These are phyloP conservation scores for Carcina quercana DNA, from an alignment of 2,888 invertebrate species.

Conservation along the genomic window DNA sequence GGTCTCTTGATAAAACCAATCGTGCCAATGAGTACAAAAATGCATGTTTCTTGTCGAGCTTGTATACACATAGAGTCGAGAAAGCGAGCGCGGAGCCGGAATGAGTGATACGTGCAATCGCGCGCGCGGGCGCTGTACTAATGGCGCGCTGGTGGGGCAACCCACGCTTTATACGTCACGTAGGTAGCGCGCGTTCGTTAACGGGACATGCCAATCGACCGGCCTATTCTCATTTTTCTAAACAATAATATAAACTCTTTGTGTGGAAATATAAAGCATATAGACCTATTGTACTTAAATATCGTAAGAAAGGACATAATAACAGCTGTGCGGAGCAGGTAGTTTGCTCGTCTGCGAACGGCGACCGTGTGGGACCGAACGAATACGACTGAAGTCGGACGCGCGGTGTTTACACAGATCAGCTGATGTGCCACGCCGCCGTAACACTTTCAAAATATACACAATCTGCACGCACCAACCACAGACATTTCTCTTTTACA, in stretches of 20 bases:
- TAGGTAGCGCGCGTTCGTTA: slow-evolving; percentile 65
- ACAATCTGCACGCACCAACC: background rate
- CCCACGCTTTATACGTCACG: slow-evolving; percentile 68
- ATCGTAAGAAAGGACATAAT: background rate
- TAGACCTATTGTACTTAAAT: slow-evolving; percentile 4
- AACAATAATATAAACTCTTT: slow-evolving; percentile 57
- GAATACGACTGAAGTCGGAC: background rate
- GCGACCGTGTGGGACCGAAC: slow-evolving; percentile 14
- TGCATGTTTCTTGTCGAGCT: slow-evolving; percentile 59
- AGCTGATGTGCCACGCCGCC: slow-evolving; percentile 43
- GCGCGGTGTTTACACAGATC: slow-evolving; percentile 56
- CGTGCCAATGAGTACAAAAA: slow-evolving; percentile 61
- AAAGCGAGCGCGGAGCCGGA: slow-evolving; percentile 55
- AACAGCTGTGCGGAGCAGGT: background rate
- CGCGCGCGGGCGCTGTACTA: slow-evolving; percentile 70
- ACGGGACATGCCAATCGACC: slow-evolving; percentile 69
- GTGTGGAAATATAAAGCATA: slow-evolving; percentile 25
- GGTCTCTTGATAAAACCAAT: slow-evolving; percentile 70
- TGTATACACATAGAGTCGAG: slow-evolving; percentile 72
- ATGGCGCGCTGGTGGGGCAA: slow-evolving; percentile 67
- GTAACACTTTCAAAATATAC: background rate
- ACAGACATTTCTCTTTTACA: too few species aligned
- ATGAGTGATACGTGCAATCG: slow-evolving; percentile 61
- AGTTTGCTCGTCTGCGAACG: too few species aligned
- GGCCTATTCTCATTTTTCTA: slow-evolving; percentile 70